Conservation (phyloP, 2,797 vertebrate species). For the Antrozous pallidus region DNA sequence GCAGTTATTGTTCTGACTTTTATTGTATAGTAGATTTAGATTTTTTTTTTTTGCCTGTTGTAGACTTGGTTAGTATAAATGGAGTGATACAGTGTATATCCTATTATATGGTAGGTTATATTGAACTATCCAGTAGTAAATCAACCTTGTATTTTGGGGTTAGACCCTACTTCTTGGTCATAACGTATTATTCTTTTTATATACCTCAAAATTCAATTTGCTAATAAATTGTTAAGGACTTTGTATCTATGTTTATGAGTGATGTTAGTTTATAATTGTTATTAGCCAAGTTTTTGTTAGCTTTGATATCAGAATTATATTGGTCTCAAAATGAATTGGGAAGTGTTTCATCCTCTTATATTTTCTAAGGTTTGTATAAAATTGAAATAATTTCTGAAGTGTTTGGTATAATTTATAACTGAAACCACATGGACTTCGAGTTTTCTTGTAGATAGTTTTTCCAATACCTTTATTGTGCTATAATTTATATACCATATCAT, state of each 20-base stretch:
- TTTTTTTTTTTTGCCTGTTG: not conserved
- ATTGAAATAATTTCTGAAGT: not conserved
- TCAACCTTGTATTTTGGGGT: not conserved
- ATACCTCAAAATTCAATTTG: not conserved
- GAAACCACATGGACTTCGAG: not conserved
- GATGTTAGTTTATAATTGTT: not conserved
- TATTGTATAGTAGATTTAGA: not conserved
- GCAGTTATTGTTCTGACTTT: not conserved
- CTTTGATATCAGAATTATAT: not conserved
- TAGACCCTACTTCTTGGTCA: not conserved
- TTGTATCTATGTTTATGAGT: not conserved
- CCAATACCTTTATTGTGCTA: not conserved
- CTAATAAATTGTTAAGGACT: not conserved
- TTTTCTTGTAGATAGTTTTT: not conserved
- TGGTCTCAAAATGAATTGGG: not conserved
- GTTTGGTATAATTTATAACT: not conserved
- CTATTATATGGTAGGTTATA: not conserved
- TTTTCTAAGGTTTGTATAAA: not conserved
- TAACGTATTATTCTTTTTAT: not conserved
- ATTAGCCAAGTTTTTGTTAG: not conserved
- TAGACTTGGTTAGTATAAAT: not conserved
- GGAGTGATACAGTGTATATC: not conserved
- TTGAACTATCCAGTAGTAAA: constrained; percentile 8
- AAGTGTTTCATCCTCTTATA: not conserved
- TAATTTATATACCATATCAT: not conserved